Conservation (phyloP, 2,113 vertebrate genomes). For the Pollimyrus isidori region DNA sequence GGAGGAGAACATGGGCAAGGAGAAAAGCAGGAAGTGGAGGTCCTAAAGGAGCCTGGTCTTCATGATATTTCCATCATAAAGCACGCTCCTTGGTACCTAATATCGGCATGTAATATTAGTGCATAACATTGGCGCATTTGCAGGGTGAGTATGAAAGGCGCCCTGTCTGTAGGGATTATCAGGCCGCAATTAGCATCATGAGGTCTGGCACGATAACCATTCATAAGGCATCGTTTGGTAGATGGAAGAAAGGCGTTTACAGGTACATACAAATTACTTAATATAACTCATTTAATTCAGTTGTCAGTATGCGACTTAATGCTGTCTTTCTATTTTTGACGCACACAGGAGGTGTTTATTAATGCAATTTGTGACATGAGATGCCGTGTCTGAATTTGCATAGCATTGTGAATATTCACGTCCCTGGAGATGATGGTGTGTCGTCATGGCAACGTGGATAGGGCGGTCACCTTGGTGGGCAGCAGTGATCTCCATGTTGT, state of each 20-base stretch:
- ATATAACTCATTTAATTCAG: not conserved
- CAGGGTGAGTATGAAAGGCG: not conserved
- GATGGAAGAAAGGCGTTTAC: not conserved
- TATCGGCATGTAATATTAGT: not conserved
- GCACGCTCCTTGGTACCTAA: not conserved
- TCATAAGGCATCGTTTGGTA: not conserved
- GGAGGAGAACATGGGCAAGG: not conserved
- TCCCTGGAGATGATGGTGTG: not conserved
- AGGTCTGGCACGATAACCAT: not conserved
- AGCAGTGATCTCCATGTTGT: conserved; percentile 78
- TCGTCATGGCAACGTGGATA: not conserved
- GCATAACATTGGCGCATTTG: not conserved
- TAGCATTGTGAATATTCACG: not conserved
- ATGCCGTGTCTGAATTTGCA: not conserved
- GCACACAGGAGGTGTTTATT: not conserved
- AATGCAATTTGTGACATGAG: not conserved
- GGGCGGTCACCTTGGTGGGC: conserved; percentile 80
- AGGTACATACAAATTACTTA: not conserved
- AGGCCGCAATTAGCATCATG: not conserved
- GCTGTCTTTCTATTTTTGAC: not conserved
- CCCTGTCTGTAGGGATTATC: not conserved
- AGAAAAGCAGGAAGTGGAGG: not conserved
- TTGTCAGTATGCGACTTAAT: not conserved
- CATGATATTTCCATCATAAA: not conserved
- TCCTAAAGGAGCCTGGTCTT: not conserved